A percentile compares a stretch with the other conserved stretches of the same genome.
Evolutionary conservation across 2,888 invertebrate genomes (phyloP).

Genomic region (Cheilosia soror): DNA sequence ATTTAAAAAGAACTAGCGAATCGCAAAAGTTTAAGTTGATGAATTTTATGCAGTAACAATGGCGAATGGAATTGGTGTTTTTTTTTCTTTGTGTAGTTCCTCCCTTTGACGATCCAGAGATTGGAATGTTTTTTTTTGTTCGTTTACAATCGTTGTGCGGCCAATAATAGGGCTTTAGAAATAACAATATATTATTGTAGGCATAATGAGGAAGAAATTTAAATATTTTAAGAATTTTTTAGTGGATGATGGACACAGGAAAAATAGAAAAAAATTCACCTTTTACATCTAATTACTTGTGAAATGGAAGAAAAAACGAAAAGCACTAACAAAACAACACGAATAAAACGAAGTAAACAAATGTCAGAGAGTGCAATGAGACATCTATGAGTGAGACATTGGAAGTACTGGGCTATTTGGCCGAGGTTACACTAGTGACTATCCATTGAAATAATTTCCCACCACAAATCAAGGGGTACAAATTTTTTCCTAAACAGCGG

Average conservation of each 20-base stretch:
- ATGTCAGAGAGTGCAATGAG: slow-evolving; percentile 67
- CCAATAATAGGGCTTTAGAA: slow-evolving; percentile 23
- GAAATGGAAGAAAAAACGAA: slow-evolving; percentile 68
- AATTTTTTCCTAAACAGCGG: too few relatives aligned
- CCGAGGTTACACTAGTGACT: neutral
- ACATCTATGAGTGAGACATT: slow-evolving; percentile 16
- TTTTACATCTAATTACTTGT: slow-evolving; percentile 68
- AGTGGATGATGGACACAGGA: slow-evolving; percentile 4
- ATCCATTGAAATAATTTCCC: too few relatives aligned
- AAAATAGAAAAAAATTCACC: slow-evolving; percentile 60
- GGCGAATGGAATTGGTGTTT: slow-evolving; percentile 59
- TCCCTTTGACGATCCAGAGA: slow-evolving; percentile 65
- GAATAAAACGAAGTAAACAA: slow-evolving; percentile 76
- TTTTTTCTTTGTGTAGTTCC: slow-evolving; percentile 65
- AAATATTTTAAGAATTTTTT: slow-evolving; percentile 8
- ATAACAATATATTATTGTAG: slow-evolving; percentile 19
- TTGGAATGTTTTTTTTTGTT: slow-evolving; percentile 66
- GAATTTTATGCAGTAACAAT: slow-evolving; percentile 69
- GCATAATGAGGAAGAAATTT: neutral
- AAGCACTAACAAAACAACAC: slow-evolving; percentile 72
- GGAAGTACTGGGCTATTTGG: neutral
- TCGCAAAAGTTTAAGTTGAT: slow-evolving; percentile 11
- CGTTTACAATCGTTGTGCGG: slow-evolving; percentile 47
- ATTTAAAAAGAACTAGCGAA: slow-evolving; percentile 16
- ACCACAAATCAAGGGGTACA: too few relatives aligned